Evolutionary conservation across 2,888 invertebrate genomes (phyloP), one percentile per base, ranked within the genome.

Genomic region (Synergus gifuensis): DNA sequence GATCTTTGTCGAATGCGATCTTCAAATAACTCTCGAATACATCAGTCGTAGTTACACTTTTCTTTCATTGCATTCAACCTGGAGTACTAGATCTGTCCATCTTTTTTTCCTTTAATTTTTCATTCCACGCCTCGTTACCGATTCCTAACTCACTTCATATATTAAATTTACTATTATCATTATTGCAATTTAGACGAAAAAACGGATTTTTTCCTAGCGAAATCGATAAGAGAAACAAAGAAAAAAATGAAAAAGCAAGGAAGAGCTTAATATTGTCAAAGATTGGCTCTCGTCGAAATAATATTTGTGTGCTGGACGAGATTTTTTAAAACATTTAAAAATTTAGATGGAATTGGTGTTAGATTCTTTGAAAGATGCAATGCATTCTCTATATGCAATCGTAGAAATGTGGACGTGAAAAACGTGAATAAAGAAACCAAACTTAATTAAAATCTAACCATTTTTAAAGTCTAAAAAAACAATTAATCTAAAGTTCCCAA

Each of bases 1-100:
- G 73, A 73, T 73, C 73, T 28, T 73, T 73, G 73, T 54, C 54
- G 36, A 54, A 40, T 36, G 73, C 73, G 73, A 73, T 58, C 40
- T 58, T 73, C 36, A 73, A 73, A 54, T 73, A 73, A 73, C 73
- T 54, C 73, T 73, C 73, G 54, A 73, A 73, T 58, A 73, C 54
- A 73, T 73, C 73, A 73, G 73, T 73, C 73, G 73, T 73, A 73
- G 54, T 54, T 73, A 54, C 36, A 73, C 54, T 40, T 58, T 54
- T 73, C 44, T 44, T 18, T 54, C n/a, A 49, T 58, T 49, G 5
- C 22, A 73, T 73, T 49, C 46, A 69, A 49, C 28, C 18, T 67
- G 46, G 22, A 44, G 22, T 67, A n/a, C 54, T n/a, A 73, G 54
- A 49, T 73, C n/a, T 28, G 54, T 54, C 36, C n/a, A 28, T 16